These are phyloP conservation scores for Synanthedon vespiformis DNA, from an alignment of 2,888 invertebrate species.

Conservation along the genomic window DNA sequence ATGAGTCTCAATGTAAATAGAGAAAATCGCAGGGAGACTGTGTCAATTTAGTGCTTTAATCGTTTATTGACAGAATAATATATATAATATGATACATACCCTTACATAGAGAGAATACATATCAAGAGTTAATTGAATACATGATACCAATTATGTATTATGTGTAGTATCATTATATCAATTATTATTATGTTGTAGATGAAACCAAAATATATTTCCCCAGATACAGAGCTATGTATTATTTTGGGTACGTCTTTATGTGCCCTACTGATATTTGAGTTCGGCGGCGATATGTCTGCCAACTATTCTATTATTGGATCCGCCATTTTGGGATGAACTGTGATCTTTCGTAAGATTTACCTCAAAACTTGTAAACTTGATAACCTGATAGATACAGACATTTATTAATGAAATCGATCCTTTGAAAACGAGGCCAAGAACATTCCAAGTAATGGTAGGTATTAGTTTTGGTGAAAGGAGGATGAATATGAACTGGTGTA, in stretches of 20 bases:
- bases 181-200: too few relatives aligned
- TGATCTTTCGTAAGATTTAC: conserved; percentile 24
- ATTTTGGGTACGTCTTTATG: conserved; percentile 30
- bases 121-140: too few relatives aligned
- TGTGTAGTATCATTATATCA: too few relatives aligned
- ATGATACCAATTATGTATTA: too few relatives aligned
- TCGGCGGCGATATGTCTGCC: conserved; percentile 38
- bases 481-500: conserved; percentile 13
- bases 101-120: too few relatives aligned
- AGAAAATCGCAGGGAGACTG: too few relatives aligned
- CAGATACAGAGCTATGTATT: background rate
- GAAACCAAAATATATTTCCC: background rate
- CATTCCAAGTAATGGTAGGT: conserved; percentile 24
- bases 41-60: too few relatives aligned
- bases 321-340: conserved; percentile 45
- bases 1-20: too few relatives aligned
- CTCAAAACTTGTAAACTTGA: background rate
- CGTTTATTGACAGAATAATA: too few relatives aligned
- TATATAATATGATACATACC: too few relatives aligned
- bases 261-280: conserved; percentile 60
- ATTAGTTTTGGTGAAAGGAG: conserved; percentile 29
- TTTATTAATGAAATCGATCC: conserved; percentile 9
- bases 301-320: conserved; percentile 41
- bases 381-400: background rate
- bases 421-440: conserved; percentile 31